Percentiles rank a stretch among this genome's conserved stretches.
Conservation (phyloP, 2,797 vertebrate genomes). For the Sebastes minor region DNA sequence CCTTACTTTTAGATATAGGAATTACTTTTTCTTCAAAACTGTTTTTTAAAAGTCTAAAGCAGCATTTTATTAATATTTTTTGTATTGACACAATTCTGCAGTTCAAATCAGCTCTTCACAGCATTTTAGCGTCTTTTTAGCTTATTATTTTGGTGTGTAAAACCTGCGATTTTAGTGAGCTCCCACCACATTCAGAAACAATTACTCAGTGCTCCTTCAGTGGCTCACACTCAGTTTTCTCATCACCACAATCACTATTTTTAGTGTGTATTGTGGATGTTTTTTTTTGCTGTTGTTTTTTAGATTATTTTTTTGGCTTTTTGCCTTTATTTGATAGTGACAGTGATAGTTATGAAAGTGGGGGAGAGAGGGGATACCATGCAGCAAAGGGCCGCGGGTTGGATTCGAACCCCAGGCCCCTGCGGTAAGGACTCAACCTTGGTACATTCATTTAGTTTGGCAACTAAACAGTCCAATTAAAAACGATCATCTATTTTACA, state of each 20-base stretch:
- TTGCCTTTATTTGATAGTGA: no score
- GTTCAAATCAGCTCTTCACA: neutral
- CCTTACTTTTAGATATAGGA: neutral
- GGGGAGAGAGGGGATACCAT: no score
- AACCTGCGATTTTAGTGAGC: neutral
- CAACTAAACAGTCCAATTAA: neutral
- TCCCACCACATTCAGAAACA: neutral
- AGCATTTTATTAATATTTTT: neutral
- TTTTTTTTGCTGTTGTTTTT: no score
- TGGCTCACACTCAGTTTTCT: neutral
- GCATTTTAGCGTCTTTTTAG: neutral
- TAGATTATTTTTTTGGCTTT: no score
- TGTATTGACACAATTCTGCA: neutral
- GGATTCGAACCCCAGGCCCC: no score
- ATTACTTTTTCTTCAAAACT: neutral
- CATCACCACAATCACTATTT: constrained; percentile 23
- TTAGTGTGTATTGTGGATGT: neutral
- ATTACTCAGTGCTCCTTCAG: constrained; percentile 3
- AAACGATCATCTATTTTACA: neutral
- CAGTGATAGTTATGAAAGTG: no score
- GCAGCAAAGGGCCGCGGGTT: no score
- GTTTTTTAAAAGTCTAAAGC: neutral
- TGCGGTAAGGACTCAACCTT: no score
- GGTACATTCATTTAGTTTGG: neutral
- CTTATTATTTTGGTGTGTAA: neutral